Conservation (phyloP, 2,888 invertebrate species). For the Harmothoe impar region DNA sequence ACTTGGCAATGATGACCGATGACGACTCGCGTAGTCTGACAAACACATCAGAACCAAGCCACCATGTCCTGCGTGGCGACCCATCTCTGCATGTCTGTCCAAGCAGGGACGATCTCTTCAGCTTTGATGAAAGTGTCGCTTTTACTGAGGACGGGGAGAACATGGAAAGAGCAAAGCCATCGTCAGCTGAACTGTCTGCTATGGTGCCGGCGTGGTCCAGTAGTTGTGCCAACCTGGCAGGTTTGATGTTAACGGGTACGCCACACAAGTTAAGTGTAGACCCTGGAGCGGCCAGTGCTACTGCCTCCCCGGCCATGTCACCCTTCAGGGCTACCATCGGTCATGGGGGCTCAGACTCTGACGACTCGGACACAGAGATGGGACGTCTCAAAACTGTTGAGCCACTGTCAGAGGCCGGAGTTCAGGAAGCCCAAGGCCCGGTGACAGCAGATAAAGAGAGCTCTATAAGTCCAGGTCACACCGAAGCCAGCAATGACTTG, state of each 20-base stretch:
- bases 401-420: not conserved
- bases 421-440: not conserved
- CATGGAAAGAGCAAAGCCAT: not conserved
- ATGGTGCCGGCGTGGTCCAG: not conserved
- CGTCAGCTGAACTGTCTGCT: not conserved
- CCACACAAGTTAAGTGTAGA: constrained; percentile 51
- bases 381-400: not conserved
- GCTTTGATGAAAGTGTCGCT: not conserved
- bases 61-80: constrained; percentile 2
- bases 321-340: constrained; percentile 43
- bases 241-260: not conserved
- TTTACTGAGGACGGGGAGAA: not conserved
- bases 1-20: constrained; percentile 21
- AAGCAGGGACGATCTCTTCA: constrained; percentile 15
- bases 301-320: constrained; percentile 43
- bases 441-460: constrained; percentile 46
- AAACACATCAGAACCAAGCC: not conserved
- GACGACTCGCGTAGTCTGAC: not conserved
- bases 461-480: constrained; percentile 49
- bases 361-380: constrained; percentile 16
- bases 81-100: constrained; percentile 37
- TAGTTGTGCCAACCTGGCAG: constrained; percentile 14
- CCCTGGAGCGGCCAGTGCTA: constrained; percentile 49
- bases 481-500: not conserved
- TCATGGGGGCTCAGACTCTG: constrained; percentile 30